phyloP scores from a whole-genome alignment of 2,797 vertebrate genomes.

The Peromyscus melanophrys region DNA sequence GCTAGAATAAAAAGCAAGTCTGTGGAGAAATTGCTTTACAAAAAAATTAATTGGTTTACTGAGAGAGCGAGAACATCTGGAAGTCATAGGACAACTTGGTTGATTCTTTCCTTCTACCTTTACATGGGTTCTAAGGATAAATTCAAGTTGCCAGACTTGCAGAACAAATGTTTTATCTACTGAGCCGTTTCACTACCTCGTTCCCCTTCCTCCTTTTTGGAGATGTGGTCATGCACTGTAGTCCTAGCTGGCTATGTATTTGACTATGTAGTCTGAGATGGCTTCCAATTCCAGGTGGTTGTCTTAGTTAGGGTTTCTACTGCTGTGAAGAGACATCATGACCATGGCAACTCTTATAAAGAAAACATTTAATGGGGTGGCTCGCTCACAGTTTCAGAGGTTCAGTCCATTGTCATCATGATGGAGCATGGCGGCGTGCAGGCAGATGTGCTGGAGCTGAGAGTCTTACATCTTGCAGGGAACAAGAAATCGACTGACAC shows the following conservation, averaged over 20 bases:
- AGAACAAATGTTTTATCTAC: not conserved
- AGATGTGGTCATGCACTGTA: not conserved
- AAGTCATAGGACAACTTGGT: not conserved
- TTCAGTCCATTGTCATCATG: not conserved
- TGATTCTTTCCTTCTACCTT: not conserved
- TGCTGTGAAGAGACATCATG: not conserved
- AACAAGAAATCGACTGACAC: not conserved
- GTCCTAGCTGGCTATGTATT: not conserved
- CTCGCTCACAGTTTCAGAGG: not conserved
- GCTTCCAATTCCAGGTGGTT: not conserved
- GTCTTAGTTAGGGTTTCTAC: not conserved
- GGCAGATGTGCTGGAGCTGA: not conserved
- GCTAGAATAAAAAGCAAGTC: not conserved
- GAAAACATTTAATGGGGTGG: not conserved
- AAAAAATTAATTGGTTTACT: not conserved
- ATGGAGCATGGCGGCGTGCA: not conserved
- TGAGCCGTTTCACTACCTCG: not conserved
- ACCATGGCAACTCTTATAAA: not conserved
- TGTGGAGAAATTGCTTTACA: not conserved
- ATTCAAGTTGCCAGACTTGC: not conserved
- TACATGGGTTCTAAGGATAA: not conserved
- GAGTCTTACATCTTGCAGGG: not conserved
- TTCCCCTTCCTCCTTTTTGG: not conserved
- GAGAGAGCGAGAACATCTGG: not conserved
- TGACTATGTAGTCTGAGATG: not conserved